These are phyloP conservation scores for Tenebrio molitor DNA, from an alignment of 1,140 invertebrate genomes.

Conservation along the genomic window DNA sequence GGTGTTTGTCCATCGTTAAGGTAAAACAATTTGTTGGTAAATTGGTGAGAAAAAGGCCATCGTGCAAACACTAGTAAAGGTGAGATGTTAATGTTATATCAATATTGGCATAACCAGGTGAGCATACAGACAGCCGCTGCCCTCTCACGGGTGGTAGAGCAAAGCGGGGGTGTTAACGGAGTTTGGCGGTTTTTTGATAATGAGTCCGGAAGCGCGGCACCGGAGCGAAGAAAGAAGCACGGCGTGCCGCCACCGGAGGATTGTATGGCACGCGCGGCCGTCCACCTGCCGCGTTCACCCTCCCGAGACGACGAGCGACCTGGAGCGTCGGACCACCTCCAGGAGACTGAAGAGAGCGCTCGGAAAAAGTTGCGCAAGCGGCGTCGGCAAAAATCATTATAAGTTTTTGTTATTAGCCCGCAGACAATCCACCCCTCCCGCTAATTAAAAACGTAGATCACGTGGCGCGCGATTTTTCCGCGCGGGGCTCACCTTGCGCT, in stretches of 20 bases:
- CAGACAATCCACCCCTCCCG: slow-evolving; percentile 54
- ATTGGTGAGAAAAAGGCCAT: slow-evolving; percentile 43
- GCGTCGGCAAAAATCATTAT: slow-evolving; percentile 62
- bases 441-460: slow-evolving; percentile 62
- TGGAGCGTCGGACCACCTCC: background rate
- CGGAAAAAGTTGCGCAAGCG: slow-evolving; percentile 61
- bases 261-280: too few relatives aligned
- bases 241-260: too few relatives aligned
- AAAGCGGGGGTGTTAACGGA: slow-evolving; percentile 16
- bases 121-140: slow-evolving; percentile 24
- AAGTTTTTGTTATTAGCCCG: slow-evolving; percentile 63
- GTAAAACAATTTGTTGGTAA: slow-evolving; percentile 44
- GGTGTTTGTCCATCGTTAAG: slow-evolving; percentile 8
- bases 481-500: slow-evolving; percentile 82
- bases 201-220: too few relatives aligned
- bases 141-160: slow-evolving; percentile 43
- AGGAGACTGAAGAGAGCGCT: slow-evolving; percentile 22
- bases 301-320: background rate
- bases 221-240: too few relatives aligned
- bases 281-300: background rate
- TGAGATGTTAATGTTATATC: slow-evolving; percentile 48
- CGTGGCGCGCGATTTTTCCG: slow-evolving; percentile 55
- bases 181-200: too few relatives aligned
- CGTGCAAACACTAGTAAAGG: slow-evolving; percentile 41
- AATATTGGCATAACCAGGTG: slow-evolving; percentile 49